Conservation (phyloP, 1,140 invertebrate genomes). For the Hyphantria cunea region DNA sequence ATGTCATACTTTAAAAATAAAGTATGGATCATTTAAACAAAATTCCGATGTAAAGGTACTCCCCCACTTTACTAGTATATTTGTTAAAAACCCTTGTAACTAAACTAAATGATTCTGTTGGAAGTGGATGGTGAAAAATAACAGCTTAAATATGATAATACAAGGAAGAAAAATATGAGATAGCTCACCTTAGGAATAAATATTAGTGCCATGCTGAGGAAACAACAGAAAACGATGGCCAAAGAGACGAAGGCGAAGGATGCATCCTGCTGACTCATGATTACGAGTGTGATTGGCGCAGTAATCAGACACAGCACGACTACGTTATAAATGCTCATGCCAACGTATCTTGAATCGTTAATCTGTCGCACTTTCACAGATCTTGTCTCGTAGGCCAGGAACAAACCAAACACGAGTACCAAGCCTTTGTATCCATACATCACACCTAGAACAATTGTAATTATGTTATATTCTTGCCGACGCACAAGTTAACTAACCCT, state of each 20-base stretch:
- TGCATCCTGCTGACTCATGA: constrained; percentile 97
- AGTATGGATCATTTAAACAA: no score
- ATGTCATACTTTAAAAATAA: no score
- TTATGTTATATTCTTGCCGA: not conserved
- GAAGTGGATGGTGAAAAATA: no score
- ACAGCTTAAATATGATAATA: no score
- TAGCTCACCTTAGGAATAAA: constrained; percentile 95
- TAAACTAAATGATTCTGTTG: no score
- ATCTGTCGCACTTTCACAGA: constrained; percentile 97
- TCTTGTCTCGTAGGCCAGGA: constrained; percentile 98
- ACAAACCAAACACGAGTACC: constrained; percentile 97
- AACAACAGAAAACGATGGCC: constrained; percentile 97
- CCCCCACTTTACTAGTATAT: no score
- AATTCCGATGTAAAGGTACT: no score
- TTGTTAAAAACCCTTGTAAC: no score
- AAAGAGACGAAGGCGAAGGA: constrained; percentile 97
- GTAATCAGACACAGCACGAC: constrained; percentile 98
- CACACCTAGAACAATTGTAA: constrained; percentile 84
- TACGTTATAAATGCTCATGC: constrained; percentile 99
- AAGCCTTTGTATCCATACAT: constrained; percentile 98
- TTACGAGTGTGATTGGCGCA: constrained; percentile 97
- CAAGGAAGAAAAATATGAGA: not conserved
- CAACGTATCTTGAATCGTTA: constrained; percentile 98
- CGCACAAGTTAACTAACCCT: no score
- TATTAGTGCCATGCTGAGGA: constrained; percentile 98